A percentile compares a stretch with the other conserved stretches of the same genome.
These are phyloP conservation scores for Girardinichthys multiradiatus DNA, from an alignment of 2,113 vertebrate genomes.

Conservation along the genomic window DNA sequence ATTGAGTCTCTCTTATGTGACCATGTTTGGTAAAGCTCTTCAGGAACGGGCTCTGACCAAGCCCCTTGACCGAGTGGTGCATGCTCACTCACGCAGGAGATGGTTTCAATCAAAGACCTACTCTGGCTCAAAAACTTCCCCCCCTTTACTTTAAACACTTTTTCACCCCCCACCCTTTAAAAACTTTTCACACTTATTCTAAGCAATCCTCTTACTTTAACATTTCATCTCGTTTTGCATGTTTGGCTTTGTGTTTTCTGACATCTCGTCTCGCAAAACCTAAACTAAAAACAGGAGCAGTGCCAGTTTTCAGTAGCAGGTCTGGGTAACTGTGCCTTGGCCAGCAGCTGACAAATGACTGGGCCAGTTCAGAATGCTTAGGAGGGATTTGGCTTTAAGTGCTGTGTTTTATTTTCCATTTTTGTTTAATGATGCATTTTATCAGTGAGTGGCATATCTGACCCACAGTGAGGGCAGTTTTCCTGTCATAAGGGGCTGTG, in stretches of 20 bases:
- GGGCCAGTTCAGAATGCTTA: neutral
- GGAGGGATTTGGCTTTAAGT: neutral
- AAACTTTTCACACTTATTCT: constrained; percentile 27
- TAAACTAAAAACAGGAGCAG: neutral
- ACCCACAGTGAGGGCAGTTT: neutral
- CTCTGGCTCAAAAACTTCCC: neutral
- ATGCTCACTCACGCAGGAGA: constrained; percentile 35
- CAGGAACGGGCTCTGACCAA: constrained; percentile 67
- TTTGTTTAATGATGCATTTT: neutral
- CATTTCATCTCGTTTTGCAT: constrained; percentile 25
- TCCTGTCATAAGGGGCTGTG: neutral
- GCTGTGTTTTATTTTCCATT: neutral
- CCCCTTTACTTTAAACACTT: constrained; percentile 19
- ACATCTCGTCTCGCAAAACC: constrained; percentile 2
- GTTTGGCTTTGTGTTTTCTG: neutral
- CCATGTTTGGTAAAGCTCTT: constrained; percentile 85
- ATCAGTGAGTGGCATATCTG: neutral
- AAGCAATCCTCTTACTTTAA: constrained; percentile 10
- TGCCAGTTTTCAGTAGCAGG: constrained; percentile 37
- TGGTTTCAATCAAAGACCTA: constrained; percentile 72
- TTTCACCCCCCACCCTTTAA: too few relatives aligned
- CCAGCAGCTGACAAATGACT: neutral
- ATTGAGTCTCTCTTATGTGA: constrained; percentile 74
- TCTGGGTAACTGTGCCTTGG: neutral
- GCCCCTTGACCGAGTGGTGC: constrained; percentile 64